Evolutionary conservation across 2,888 invertebrate species (phyloP).

Genomic region (Dolichomitus sp.): DNA sequence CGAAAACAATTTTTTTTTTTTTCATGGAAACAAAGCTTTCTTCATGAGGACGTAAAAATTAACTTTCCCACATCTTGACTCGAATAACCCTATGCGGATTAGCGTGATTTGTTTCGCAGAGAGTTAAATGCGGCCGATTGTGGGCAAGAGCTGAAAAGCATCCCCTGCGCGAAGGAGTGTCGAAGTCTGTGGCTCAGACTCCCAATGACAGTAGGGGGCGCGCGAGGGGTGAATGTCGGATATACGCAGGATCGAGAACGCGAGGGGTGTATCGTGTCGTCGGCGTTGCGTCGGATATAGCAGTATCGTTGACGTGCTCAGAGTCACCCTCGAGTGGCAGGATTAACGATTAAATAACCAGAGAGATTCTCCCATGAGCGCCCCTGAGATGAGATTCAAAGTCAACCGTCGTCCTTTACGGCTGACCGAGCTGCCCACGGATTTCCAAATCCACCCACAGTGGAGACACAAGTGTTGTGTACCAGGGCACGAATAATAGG

Average conservation of each 20-base stretch:
- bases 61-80: conserved; percentile 14
- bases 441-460: conserved; percentile 46
- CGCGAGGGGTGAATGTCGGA: conserved; percentile 30
- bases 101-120: conserved; percentile 32
- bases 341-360: conserved; percentile 86
- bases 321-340: conserved; percentile 79
- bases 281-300: conserved; percentile 33
- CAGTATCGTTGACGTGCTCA: conserved; percentile 79
- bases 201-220: conserved; percentile 59
- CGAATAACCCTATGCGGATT: conserved; percentile 13
- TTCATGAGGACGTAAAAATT: background rate
- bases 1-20: too few relatives aligned
- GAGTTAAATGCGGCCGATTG: conserved; percentile 58
- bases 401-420: conserved; percentile 57
- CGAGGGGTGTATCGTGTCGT: conserved; percentile 18
- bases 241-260: background rate
- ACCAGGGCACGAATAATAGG: conserved; percentile 26
- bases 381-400: conserved; percentile 16
- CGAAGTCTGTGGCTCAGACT: conserved; percentile 50
- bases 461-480: conserved; percentile 31
- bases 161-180: conserved; percentile 24
- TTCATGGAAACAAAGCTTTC: too few relatives aligned
- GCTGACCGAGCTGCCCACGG: conserved; percentile 53
- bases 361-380: conserved; percentile 60
- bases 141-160: conserved; percentile 16